Conservation (phyloP, 2,113 vertebrate species). For the Dendropsophus ebraccatus region DNA sequence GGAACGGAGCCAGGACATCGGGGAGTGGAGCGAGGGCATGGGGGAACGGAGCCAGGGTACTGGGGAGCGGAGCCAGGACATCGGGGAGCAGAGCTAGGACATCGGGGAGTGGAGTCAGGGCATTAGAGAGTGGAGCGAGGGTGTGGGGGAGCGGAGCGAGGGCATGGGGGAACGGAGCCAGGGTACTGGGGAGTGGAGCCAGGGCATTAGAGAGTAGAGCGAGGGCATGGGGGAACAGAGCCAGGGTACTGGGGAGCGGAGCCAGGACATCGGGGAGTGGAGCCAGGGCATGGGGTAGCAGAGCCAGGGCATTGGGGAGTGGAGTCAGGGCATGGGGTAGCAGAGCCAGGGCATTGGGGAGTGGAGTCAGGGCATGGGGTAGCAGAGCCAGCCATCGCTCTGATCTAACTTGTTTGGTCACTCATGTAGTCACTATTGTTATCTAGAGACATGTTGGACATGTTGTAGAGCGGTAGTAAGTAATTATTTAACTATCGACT, state of each 20-base stretch:
- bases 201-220: no score
- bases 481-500: not conserved
- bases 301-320: no score
- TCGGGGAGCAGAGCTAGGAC: not conserved
- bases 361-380: not conserved
- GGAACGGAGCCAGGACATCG: not conserved
- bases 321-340: not conserved
- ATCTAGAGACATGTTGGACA: not conserved
- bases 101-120: not conserved
- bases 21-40: not conserved
- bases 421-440: not conserved
- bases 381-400: no score
- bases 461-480: not conserved
- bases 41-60: not conserved
- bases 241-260: not conserved
- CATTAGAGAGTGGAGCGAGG: no score
- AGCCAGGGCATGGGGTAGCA: not conserved
- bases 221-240: not conserved
- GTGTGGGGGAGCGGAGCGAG: not conserved
- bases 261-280: not conserved
- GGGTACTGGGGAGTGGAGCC: not conserved
- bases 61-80: not conserved
- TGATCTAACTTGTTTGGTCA: conserved; percentile 16
- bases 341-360: no score
- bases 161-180: not conserved